Conservation (phyloP, 2,888 invertebrate species). For the Acleris emargana region DNA sequence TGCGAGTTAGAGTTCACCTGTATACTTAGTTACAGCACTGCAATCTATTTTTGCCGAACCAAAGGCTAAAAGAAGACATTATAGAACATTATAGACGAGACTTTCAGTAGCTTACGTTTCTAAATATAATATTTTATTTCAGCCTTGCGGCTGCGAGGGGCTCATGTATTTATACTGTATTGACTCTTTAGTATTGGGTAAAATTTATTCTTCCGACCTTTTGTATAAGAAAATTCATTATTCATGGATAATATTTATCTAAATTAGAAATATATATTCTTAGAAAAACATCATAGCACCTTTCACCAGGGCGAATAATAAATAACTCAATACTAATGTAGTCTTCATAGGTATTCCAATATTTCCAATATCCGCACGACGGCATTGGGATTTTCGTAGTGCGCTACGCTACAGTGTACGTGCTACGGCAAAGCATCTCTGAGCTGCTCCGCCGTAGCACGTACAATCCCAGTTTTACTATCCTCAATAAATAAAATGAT, state of each 20-base stretch:
- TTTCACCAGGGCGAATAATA: not conserved
- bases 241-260: not conserved
- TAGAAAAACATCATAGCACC: not conserved
- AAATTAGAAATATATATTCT: slow-evolving; percentile 2
- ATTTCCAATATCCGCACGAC: too few species aligned
- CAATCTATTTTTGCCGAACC: slow-evolving; percentile 14
- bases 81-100: slow-evolving; percentile 16
- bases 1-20: too few species aligned
- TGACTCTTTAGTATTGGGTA: slow-evolving; percentile 4
- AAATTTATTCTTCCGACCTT: slow-evolving; percentile 3
- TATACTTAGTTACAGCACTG: too few species aligned
- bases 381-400: not conserved
- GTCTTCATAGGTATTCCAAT: too few species aligned
- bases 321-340: not conserved
- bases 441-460: slow-evolving; percentile 9
- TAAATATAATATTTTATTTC: slow-evolving; percentile 18
- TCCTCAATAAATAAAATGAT: slow-evolving; percentile 10
- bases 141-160: not conserved
- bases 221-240: not conserved
- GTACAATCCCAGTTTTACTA: slow-evolving; percentile 6
- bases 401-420: slow-evolving; percentile 4
- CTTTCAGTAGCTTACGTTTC: slow-evolving; percentile 4
- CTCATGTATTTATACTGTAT: slow-evolving; percentile 7
- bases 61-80: slow-evolving; percentile 8
- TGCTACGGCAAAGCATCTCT: slow-evolving; percentile 13